Evolutionary conservation across 2,113 vertebrate genomes (phyloP), one percentile per base, ranked within the genome.

Genomic region (Nanorana parkeri): DNA sequence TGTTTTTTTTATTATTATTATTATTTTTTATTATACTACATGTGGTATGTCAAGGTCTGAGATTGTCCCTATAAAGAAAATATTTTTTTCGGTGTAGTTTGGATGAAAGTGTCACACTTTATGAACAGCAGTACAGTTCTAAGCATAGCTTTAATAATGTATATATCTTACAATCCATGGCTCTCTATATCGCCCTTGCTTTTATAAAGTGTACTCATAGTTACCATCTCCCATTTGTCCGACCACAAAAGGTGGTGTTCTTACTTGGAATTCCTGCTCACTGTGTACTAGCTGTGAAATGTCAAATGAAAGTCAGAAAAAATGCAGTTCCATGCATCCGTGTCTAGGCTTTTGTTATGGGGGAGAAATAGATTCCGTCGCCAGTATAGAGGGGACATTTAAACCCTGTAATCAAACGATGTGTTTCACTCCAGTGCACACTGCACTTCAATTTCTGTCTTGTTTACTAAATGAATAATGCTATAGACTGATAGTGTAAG

Each of bases 381-480:
- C 21, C 60, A 20, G 61, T 41, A 74, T 54, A 66, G 20, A 47
- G 60, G 17, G 68, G 63, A 81, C 15, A 32, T 72, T 23, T 41
- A 75, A 58, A 74, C 69, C 69, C 63, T 76, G 13, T 47, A 76
- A 76, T 83, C 80, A 68, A 51, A 68, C 21, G 11, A 73, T 51
- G 54, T 76, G 65, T 68, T 76, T 58, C 54, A 58, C 71, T 75
- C 63, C 29, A 26, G 28, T 41, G 80, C 63, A 67, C 63, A 67
- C 54, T 47, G 68, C 55, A 51, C 63, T 52, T 58, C n/a, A 36
- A 56, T 81, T 74, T 81, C 32, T 29, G 36, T 54, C 52, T 28
- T 64, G 47, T 21, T 60, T 72, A 68, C 63, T 68, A 82, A 75
- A 58, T 82, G 61, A 67, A 83, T 68, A 76, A 68, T 76, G 80